Evolutionary conservation across 1,140 invertebrate genomes (phyloP).

Genomic region (Listronotus oregonensis): DNA sequence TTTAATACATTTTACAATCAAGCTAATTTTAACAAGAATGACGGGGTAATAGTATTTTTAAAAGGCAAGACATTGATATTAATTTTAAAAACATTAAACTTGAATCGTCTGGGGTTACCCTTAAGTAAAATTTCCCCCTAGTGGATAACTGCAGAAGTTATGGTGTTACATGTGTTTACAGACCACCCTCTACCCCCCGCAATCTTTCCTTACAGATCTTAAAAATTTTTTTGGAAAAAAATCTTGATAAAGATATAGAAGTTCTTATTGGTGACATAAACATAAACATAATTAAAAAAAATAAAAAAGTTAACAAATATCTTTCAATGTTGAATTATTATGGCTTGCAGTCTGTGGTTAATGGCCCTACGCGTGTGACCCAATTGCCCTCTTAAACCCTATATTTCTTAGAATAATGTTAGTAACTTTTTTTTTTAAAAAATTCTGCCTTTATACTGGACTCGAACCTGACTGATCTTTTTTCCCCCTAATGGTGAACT

Average conservation of each 20-base stretch:
- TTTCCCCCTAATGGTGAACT: no score
- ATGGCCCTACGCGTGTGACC: not conserved
- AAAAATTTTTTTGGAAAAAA: not conserved
- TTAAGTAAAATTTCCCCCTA: no score
- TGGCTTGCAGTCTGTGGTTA: not conserved
- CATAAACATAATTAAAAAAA: slow-evolving; percentile 4
- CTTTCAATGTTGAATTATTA: not conserved
- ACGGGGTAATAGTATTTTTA: not conserved
- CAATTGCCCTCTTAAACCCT: not conserved
- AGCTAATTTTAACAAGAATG: slow-evolving; percentile 1
- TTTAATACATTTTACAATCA: slow-evolving; percentile 7
- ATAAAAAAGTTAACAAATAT: not conserved
- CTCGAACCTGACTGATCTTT: no score
- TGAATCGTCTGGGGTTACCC: not conserved
- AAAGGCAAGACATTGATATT: not conserved
- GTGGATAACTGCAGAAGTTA: no score
- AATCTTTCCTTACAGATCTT: not conserved
- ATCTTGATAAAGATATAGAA: not conserved
- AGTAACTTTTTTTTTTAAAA: no score
- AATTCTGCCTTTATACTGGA: no score
- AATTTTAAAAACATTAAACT: slow-evolving; percentile 1
- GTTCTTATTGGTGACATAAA: slow-evolving; percentile 2
- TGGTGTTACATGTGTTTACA: no score
- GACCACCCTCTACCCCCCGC: not conserved
- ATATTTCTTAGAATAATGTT: not conserved